A percentile compares a stretch with the other conserved stretches of the same genome.
Conservation (phyloP, 2,113 vertebrate species). For the Ondatra zibethicus region DNA sequence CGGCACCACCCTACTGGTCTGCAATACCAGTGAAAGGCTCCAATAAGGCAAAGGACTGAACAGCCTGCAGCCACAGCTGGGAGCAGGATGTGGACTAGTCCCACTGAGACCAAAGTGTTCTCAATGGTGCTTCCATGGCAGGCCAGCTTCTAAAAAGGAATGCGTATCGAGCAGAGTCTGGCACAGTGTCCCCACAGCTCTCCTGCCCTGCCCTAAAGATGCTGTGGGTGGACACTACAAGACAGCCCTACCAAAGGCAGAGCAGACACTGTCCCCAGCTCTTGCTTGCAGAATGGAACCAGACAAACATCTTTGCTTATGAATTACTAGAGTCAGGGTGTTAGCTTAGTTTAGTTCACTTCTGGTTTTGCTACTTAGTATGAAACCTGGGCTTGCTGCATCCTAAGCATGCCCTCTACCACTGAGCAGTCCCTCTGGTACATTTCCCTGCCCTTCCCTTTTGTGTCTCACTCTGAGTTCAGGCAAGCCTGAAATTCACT, state of each 20-base stretch:
- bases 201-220: neutral
- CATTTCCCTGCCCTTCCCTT: neutral
- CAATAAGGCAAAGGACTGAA: neutral
- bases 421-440: accelerated
- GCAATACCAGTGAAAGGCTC: neutral
- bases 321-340: too few relatives aligned
- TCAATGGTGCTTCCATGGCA: neutral
- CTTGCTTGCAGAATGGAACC: neutral
- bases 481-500: neutral
- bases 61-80: neutral
- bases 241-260: neutral
- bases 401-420: neutral
- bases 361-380: neutral
- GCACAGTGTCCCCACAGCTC: neutral
- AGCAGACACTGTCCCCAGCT: neutral
- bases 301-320: neutral
- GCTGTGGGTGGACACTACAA: neutral
- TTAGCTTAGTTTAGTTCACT: neutral
- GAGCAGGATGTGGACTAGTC: neutral
- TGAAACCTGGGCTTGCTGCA: neutral
- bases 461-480: neutral
- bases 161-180: neutral
- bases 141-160: neutral
- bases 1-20: neutral
- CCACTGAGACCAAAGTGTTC: neutral